Percentiles rank a stretch among this genome's conserved stretches.
phyloP scores from a whole-genome alignment of 2,888 invertebrate species.

The Thereva unica region DNA sequence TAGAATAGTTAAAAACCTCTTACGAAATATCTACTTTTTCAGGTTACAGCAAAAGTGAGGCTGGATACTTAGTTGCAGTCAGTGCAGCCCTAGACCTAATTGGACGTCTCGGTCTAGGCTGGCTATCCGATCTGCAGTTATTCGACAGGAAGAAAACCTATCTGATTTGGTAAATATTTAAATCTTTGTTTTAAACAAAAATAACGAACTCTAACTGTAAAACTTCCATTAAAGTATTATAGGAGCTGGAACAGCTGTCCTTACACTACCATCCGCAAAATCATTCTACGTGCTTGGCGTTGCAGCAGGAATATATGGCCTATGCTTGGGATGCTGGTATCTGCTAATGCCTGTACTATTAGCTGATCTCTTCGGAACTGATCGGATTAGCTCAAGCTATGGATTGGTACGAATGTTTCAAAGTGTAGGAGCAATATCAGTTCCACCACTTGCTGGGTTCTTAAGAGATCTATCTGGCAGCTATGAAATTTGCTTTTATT shows the following conservation, averaged over 20 bases:
- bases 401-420: conserved; percentile 77
- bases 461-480: conserved; percentile 72
- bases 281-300: conserved; percentile 69
- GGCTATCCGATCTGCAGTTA: conserved; percentile 72
- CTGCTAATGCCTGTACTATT: conserved; percentile 73
- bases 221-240: conserved; percentile 62
- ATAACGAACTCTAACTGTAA: conserved; percentile 2
- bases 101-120: conserved; percentile 73
- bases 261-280: conserved; percentile 67
- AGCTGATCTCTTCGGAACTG: conserved; percentile 74
- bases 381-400: conserved; percentile 75
- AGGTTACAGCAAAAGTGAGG: conserved; percentile 58
- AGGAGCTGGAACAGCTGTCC: conserved; percentile 70
- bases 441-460: conserved; percentile 72
- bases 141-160: conserved; percentile 74
- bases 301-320: conserved; percentile 70
- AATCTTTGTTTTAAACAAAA: not conserved
- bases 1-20: not conserved
- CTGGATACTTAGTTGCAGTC: conserved; percentile 73
- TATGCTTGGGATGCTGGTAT: conserved; percentile 78
- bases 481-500: conserved; percentile 73
- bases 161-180: conserved; percentile 64
- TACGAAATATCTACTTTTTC: conserved; percentile 7
- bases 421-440: conserved; percentile 72
- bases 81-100: conserved; percentile 74